phyloP scores from a whole-genome alignment of 2,797 vertebrate genomes.

The Coluber constrictor region DNA sequence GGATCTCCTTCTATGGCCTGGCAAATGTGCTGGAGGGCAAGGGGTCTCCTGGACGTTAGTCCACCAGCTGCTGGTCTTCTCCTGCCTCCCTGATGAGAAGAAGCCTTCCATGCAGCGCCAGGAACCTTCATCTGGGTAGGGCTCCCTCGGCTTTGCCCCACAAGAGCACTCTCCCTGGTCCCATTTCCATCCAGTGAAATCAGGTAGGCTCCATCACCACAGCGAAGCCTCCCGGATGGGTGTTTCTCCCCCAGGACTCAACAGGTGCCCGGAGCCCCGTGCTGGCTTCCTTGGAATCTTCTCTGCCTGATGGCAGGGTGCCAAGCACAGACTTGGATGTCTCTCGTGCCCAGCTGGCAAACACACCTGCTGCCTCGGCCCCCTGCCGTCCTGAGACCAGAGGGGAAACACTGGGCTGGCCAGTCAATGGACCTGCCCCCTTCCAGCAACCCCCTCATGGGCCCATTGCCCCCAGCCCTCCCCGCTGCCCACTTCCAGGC shows the following conservation, averaged over 20 bases:
- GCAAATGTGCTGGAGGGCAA: background rate
- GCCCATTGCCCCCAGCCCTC: background rate
- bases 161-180: background rate
- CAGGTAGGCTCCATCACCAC: background rate
- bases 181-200: background rate
- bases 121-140: background rate
- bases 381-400: background rate
- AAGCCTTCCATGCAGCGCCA: background rate
- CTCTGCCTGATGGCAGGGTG: background rate
- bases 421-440: background rate
- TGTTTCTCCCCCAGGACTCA: background rate
- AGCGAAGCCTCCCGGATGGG: fast-evolving
- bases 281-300: background rate
- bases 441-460: background rate
- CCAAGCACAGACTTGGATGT: background rate
- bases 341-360: background rate
- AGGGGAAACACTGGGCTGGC: background rate
- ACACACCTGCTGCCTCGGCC: background rate
- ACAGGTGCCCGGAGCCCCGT: background rate
- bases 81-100: background rate
- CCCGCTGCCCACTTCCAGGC: background rate
- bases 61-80: background rate
- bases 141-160: background rate
- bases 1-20: background rate
- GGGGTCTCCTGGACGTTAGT: background rate